Percentiles rank a stretch among this genome's conserved stretches.
Conservation (phyloP, 1,140 invertebrate species). For the Argopecten irradians region DNA sequence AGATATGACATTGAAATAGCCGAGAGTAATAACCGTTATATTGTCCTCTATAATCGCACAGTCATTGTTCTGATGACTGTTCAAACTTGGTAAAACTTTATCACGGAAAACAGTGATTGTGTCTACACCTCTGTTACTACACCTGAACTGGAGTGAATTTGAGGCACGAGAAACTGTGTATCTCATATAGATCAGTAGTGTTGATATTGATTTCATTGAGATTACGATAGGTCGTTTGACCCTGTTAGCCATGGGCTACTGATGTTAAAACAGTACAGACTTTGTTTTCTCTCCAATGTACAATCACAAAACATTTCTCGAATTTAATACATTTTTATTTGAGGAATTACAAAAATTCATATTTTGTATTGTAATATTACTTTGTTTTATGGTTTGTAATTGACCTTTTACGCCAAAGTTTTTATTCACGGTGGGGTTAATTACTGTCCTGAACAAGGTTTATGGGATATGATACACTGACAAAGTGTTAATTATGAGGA, state of each 20-base stretch:
- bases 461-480: no score
- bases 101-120: background rate
- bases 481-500: no score
- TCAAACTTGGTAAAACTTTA: background rate
- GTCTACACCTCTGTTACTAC: background rate
- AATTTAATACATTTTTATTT: background rate
- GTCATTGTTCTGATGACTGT: background rate
- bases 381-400: no score
- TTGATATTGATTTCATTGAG: background rate
- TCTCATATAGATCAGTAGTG: background rate
- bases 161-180: background rate
- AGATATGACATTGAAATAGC: background rate
- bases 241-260: background rate
- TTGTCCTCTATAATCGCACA: background rate
- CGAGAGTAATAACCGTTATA: background rate
- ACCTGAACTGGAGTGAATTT: background rate
- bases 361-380: background rate
- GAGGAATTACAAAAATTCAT: background rate
- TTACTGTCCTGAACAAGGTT: no score
- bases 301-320: background rate
- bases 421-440: no score
- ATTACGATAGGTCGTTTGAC: background rate
- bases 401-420: no score
- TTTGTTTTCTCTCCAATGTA: background rate
- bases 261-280: background rate